Percentiles rank a stretch among this genome's conserved stretches.
Conservation (phyloP, 1,140 invertebrate species). For the Trissolcus basalis region DNA sequence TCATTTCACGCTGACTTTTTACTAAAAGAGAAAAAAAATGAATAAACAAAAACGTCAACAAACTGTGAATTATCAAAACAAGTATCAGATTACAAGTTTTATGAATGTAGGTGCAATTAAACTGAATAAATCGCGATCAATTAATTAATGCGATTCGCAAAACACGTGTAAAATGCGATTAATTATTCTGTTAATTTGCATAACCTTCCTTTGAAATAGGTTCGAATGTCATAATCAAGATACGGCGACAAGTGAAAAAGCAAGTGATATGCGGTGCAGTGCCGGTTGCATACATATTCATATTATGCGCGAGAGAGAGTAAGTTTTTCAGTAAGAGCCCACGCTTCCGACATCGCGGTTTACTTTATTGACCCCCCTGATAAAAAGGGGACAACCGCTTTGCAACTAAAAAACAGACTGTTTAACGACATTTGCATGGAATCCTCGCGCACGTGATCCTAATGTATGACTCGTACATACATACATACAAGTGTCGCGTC, state of each 20-base stretch:
- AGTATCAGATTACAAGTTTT: too few relatives aligned
- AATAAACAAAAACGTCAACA: too few relatives aligned
- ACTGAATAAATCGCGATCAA: not conserved
- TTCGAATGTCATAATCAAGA: slow-evolving; percentile 36
- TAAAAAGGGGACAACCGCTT: slow-evolving; percentile 44
- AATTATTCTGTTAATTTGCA: slow-evolving; percentile 1
- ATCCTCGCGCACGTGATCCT: slow-evolving; percentile 33
- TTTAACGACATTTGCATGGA: slow-evolving; percentile 52
- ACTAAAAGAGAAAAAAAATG: too few relatives aligned
- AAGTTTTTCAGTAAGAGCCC: slow-evolving; percentile 36
- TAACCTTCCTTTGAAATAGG: slow-evolving; percentile 17
- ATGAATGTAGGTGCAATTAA: not conserved
- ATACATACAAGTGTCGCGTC: slow-evolving; percentile 20
- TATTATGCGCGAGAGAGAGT: slow-evolving; percentile 38
- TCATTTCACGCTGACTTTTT: too few relatives aligned
- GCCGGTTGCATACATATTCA: slow-evolving; percentile 50
- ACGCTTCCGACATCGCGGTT: slow-evolving; percentile 49
- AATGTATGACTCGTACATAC: slow-evolving; percentile 3
- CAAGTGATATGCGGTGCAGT: slow-evolving; percentile 42
- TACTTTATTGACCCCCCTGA: slow-evolving; percentile 55
- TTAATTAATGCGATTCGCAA: not conserved
- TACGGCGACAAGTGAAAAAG: slow-evolving; percentile 32
- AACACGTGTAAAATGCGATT: slow-evolving; percentile 9
- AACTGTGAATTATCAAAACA: too few relatives aligned
- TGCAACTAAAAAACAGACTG: slow-evolving; percentile 19